Percentiles rank a stretch among this genome's conserved stretches.
phyloP scores from a whole-genome alignment of 2,888 invertebrate species.

The Celastrina argiolus region DNA sequence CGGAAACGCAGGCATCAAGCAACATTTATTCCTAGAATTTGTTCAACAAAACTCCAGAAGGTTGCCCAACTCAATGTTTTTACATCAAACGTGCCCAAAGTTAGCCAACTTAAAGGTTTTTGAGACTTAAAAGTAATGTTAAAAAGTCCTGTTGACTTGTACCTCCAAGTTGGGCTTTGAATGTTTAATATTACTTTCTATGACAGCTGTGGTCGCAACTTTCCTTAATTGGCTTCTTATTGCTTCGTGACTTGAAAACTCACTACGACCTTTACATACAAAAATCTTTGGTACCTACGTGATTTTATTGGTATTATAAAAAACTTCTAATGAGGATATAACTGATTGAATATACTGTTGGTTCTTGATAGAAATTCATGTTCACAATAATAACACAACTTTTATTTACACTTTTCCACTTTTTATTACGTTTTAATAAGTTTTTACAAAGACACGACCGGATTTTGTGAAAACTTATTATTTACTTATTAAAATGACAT shows the following conservation, averaged over 20 bases:
- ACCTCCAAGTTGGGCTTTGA: not conserved
- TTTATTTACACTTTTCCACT: too few species aligned
- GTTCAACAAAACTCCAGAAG: not conserved
- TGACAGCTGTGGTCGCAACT: not conserved
- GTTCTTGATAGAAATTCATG: too few species aligned
- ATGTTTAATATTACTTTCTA: constrained; percentile 5
- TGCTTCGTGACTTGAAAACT: constrained; percentile 1
- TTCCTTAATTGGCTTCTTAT: constrained; percentile 3
- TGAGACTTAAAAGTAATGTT: not conserved
- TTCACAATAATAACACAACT: too few species aligned
- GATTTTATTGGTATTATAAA: not conserved
- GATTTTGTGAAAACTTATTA: too few species aligned
- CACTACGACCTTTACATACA: not conserved
- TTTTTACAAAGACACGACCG: too few species aligned
- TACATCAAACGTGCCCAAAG: not conserved
- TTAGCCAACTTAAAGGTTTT: not conserved
- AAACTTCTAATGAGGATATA: too few species aligned
- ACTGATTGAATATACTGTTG: too few species aligned
- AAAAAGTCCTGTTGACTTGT: not conserved
- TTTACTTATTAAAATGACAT: too few species aligned
- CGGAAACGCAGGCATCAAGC: not conserved
- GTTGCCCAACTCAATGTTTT: not conserved
- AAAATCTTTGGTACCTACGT: not conserved
- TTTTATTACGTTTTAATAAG: too few species aligned
- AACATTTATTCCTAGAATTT: not conserved